Base-by-base conservation (phyloP, 2,888 invertebrate genomes). In the Rhagophthalmus giganteus region DNA sequence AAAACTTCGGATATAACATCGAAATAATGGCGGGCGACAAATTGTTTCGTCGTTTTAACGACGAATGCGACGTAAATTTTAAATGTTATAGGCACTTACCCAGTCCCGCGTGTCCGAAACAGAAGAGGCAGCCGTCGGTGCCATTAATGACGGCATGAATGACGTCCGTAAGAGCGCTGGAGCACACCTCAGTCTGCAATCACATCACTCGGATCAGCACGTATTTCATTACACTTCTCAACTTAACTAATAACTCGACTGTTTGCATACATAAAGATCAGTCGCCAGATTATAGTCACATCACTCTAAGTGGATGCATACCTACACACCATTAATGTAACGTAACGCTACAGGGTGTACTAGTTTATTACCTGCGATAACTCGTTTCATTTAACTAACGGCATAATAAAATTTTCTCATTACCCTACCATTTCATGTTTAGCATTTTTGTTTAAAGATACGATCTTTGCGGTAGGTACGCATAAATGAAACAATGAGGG, bases 101-200 rank as follows among this genome's bases (percentile, higher is more conserved):
- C 65, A 90, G 82, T 73, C 87, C 88, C 59, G 90, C 88, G 76
- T 92, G 91, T 74, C 92, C 92, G 69, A 91, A 90, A 76, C 90
- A 89, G 75, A 92, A 88, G 68, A 93, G 83, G 76, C 91, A 91
- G 58, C 94, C 94, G 75, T 96, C 95, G 27, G 89, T 90, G 32
- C 95, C 95, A 68, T 92, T 92, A 72, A 96, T 88, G 63, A 95
- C 95, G 27, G 94, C 91, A 70, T 94, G 94, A 64, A 97, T 90
- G 66, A 95, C 92, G 74, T 97, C 96, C 54, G 92, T 90, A 64
- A 97, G 80, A 38, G 94, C 92, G 67, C 89, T 88, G 56, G 92
- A 86, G 74, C 94, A 93, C 60, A 96, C 85, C 77, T 95, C 95
- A 66, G 88, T 86, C 94, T 95, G 84, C 12, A 86, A 85, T 44